Evolutionary conservation across 2,113 vertebrate species (phyloP).

Genomic region (Tiliqua scincoides): DNA sequence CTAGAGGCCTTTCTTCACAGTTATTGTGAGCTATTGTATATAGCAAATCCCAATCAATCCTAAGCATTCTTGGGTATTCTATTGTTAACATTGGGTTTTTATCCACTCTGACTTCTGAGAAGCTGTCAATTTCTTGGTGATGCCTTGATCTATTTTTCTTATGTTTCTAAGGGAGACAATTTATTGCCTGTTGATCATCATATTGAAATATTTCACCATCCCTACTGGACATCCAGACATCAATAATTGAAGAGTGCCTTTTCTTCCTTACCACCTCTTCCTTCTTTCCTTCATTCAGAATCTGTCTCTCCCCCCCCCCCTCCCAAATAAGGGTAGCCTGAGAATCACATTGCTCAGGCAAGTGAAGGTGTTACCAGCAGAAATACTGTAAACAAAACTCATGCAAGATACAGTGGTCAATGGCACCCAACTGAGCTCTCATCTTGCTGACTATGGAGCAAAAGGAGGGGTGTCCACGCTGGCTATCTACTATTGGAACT

Average conservation of each 20-base stretch:
- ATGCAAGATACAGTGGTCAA: not conserved
- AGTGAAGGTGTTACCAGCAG: too few species aligned
- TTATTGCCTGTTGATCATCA: not conserved
- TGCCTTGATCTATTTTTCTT: conserved; percentile 45
- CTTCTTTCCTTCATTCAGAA: not conserved
- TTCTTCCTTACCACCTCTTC: not conserved
- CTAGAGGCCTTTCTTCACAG: conserved; percentile 37
- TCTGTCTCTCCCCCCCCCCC: too few species aligned
- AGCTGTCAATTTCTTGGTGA: conserved; percentile 24
- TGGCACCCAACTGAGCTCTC: not conserved
- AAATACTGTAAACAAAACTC: too few species aligned
- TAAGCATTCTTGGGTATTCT: conserved; percentile 51
- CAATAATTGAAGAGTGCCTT: not conserved
- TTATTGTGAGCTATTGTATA: conserved; percentile 10
- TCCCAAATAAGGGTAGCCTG: not conserved
- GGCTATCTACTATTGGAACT: not conserved
- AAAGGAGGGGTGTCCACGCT: not conserved
- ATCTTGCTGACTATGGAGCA: not conserved
- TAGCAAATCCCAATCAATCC: conserved; percentile 19
- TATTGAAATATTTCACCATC: not conserved
- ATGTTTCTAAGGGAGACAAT: not conserved
- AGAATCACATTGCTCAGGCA: too few species aligned
- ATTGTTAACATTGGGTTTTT: conserved; percentile 55
- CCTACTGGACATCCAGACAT: not conserved
- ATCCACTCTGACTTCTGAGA: conserved; percentile 53